Conservation (phyloP, 2,113 vertebrate species). For the Nothocercus julius region DNA sequence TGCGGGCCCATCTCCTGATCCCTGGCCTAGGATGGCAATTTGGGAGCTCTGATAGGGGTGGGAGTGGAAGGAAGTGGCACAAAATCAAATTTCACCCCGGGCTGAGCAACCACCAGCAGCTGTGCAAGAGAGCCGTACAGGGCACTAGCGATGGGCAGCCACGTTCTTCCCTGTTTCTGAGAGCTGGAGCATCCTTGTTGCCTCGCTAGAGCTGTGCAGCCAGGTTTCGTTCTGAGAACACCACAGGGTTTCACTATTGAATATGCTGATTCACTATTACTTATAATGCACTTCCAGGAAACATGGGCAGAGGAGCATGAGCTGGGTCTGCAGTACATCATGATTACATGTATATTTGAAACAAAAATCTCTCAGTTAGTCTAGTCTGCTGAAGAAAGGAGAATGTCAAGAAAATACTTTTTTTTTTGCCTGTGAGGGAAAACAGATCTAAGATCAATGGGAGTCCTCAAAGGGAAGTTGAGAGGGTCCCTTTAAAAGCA, state of each 20-base stretch:
- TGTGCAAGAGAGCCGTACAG: not conserved
- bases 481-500: conserved; percentile 50
- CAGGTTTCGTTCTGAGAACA: not conserved
- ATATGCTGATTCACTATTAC: too few relatives aligned
- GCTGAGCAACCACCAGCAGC: not conserved
- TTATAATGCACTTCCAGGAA: not conserved
- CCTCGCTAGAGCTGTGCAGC: too few relatives aligned
- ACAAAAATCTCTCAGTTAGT: conserved; percentile 30
- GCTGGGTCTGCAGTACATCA: not conserved
- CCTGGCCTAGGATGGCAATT: not conserved
- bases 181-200: not conserved
- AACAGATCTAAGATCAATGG: conserved; percentile 42
- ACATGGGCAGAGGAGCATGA: not conserved
- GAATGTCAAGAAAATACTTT: conserved; percentile 47
- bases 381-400: conserved; percentile 17
- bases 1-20: too few relatives aligned
- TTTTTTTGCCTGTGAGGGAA: conserved; percentile 1
- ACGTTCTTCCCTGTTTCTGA: too few relatives aligned
- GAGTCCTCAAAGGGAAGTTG: conserved; percentile 54
- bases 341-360: not conserved
- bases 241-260: too few relatives aligned
- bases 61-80: not conserved
- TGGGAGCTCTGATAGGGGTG: too few relatives aligned
- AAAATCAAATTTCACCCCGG: not conserved
- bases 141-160: not conserved